Conservation (phyloP, 2,113 vertebrate species). For the Cyphotilapia sp. region DNA sequence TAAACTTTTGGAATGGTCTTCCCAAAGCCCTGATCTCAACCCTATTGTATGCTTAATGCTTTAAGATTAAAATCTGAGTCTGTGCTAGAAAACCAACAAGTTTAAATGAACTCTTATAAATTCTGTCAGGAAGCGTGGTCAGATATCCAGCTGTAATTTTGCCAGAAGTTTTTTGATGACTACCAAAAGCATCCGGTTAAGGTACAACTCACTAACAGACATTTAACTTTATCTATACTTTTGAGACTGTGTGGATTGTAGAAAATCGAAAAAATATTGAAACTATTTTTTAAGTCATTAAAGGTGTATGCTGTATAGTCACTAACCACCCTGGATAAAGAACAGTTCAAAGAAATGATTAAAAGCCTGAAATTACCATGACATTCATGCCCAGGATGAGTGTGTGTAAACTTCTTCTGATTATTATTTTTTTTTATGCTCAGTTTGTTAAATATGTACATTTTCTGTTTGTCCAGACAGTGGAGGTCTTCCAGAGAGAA, state of each 20-base stretch:
- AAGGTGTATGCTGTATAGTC: not conserved
- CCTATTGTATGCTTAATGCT: not conserved
- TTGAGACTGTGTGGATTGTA: not conserved
- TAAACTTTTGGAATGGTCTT: not conserved
- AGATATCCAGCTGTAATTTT: not conserved
- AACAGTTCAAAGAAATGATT: not conserved
- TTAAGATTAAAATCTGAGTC: not conserved
- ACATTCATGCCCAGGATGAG: not conserved
- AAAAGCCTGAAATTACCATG: not conserved
- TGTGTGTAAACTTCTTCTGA: not conserved
- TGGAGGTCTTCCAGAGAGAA: slow-evolving; percentile 82
- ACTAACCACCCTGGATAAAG: not conserved
- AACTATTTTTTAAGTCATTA: not conserved
- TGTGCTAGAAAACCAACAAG: not conserved
- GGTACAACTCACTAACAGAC: not conserved
- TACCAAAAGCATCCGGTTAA: not conserved
- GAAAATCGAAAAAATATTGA: not conserved
- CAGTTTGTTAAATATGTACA: not conserved
- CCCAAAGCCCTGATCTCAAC: not conserved
- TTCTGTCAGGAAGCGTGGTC: fast-evolving
- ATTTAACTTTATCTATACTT: not conserved
- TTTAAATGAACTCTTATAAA: not conserved
- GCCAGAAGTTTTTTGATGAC: not conserved
- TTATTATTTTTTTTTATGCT: not conserved
- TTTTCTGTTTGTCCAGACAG: slow-evolving; percentile 71